A percentile compares a stretch with the other conserved stretches of the same genome.
phyloP scores from a whole-genome alignment of 2,113 vertebrate species.

The Eira barbara region DNA sequence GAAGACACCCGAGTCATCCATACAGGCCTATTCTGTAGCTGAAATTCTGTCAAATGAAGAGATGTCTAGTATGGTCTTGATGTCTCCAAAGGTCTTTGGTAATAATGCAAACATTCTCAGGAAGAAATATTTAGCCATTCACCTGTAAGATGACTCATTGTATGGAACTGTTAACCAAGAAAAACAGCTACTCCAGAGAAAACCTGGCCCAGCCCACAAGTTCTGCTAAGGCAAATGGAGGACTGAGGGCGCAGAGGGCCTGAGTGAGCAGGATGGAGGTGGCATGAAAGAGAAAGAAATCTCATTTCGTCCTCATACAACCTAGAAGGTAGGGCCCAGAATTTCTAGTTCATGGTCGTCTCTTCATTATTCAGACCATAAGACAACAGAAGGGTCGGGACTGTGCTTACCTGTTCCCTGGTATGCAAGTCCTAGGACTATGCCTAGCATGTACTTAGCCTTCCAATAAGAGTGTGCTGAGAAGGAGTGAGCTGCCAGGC shows the following conservation, averaged over 20 bases:
- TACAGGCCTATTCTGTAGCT: background rate
- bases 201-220: background rate
- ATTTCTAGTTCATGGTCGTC: background rate
- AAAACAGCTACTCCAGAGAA: background rate
- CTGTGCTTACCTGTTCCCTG: background rate
- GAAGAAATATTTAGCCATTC: background rate
- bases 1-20: background rate
- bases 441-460: background rate
- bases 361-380: background rate
- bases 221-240: background rate
- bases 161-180: background rate
- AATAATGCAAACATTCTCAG: background rate
- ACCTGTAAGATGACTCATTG: background rate
- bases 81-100: background rate
- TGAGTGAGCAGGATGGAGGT: background rate
- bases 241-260: background rate
- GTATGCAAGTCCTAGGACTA: background rate
- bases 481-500: background rate
- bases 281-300: background rate
- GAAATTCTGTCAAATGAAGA: background rate
- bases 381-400: background rate
- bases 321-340: background rate
- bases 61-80: background rate
- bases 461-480: background rate
- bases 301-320: background rate